Evolutionary conservation across 2,797 vertebrate species (phyloP).

Genomic region (Mergus octosetaceus): DNA sequence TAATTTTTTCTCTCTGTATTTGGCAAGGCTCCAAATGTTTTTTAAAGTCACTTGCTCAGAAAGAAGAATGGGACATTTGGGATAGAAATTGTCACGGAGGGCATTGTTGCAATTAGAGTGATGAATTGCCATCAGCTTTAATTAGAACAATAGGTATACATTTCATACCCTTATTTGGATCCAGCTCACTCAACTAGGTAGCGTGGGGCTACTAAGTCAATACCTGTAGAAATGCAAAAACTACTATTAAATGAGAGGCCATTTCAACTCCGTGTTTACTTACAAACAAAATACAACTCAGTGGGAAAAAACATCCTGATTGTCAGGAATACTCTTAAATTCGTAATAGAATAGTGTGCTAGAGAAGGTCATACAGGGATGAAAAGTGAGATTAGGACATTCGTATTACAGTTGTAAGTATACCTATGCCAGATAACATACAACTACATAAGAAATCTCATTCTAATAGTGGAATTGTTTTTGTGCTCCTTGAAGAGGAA

Average conservation of each 20-base stretch:
- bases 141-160: conserved; percentile 90
- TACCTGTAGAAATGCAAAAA: conserved; percentile 74
- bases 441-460: background rate
- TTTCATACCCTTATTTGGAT: conserved; percentile 85
- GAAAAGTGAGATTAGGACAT: background rate
- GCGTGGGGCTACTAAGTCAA: conserved; percentile 77
- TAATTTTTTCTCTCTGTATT: conserved; percentile 75
- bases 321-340: conserved; percentile 28
- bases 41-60: conserved; percentile 78
- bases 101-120: conserved; percentile 92
- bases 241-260: conserved; percentile 32
- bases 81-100: conserved; percentile 88
- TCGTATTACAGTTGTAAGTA: background rate
- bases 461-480: conserved; percentile 2
- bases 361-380: background rate
- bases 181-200: conserved; percentile 77
- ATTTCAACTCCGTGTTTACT: conserved; percentile 55
- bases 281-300: conserved; percentile 27
- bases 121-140: conserved; percentile 91
- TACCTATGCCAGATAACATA: background rate
- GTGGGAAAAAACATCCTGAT: background rate
- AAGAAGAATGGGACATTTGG: conserved; percentile 83
- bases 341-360: background rate
- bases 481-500: background rate
- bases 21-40: conserved; percentile 79